Evolutionary conservation across 2,888 invertebrate species (phyloP).

Genomic region (Apotomis betuletana): DNA sequence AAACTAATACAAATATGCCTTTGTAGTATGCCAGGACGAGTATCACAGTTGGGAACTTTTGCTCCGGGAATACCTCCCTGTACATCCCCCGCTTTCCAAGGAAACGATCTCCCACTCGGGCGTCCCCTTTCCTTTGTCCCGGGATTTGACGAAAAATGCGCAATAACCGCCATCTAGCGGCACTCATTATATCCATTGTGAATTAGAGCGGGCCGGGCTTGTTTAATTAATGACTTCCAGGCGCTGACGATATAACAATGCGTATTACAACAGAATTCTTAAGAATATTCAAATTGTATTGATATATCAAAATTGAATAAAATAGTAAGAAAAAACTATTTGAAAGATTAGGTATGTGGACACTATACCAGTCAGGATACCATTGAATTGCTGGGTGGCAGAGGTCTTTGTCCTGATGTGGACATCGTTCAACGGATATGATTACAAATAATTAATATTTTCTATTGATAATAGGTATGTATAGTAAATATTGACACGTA

Average conservation of each 20-base stretch:
- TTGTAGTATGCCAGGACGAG: not conserved
- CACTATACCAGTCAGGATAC: too few relatives aligned
- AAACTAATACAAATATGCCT: too few relatives aligned
- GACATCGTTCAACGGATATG: too few relatives aligned
- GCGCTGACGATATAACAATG: constrained; percentile 7
- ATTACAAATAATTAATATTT: too few relatives aligned
- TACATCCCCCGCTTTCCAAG: constrained; percentile 42
- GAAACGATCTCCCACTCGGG: constrained; percentile 52
- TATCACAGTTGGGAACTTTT: not conserved
- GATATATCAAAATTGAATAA: too few relatives aligned
- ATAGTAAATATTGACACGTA: too few relatives aligned
- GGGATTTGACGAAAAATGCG: constrained; percentile 38
- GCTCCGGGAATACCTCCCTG: constrained; percentile 5
- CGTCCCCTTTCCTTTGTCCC: constrained; percentile 50
- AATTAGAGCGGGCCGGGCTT: constrained; percentile 3
- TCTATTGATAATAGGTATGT: too few relatives aligned
- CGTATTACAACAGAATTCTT: not conserved
- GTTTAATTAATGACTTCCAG: constrained; percentile 22
- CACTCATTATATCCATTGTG: constrained; percentile 31
- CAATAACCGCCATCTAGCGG: constrained; percentile 33
- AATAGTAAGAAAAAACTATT: too few relatives aligned
- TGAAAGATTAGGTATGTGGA: too few relatives aligned
- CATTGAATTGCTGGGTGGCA: too few relatives aligned
- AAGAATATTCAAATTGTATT: not conserved
- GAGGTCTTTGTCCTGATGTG: too few relatives aligned